Evolutionary conservation across 2,113 vertebrate species (phyloP), one percentile per base, ranked within the genome.

Genomic region (Choloepus hoffmanni): DNA sequence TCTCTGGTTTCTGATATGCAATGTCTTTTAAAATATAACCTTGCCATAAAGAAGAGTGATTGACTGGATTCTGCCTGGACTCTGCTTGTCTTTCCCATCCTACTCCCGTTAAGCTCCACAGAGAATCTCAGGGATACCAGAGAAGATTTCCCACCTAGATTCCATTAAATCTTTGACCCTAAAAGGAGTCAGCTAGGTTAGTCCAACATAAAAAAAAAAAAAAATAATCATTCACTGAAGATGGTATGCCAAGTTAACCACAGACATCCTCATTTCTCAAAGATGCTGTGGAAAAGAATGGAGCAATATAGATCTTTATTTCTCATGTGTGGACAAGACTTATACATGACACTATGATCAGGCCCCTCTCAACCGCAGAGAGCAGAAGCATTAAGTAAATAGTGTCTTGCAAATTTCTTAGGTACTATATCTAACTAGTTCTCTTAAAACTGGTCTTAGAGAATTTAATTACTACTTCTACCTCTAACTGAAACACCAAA

Each of bases 51-150:
- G 24, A 74, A 77, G n/a, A 13, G 36, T 36, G 15, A 74, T 33
- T 84, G 62, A 48, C 28, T 92, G 19, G 23, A 74, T 90, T 96
- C 58, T 89, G 73, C 12, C 18, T 92, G 19, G 23, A 74, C 87
- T 96, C 58, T 89, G 73, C 15, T 40, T 94, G 83, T 89, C 9
- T 50, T 84, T 21, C n/a, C 18, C 33, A 23, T 62, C 15, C 1
- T 81, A 7, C 33, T 91, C 48, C 21, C 5, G 7, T 82, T 78
- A n/a, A 86, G 5, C 2, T 84, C 50, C 30, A 86, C 58, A 76
- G 21, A 63, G 11, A 2, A 50, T 74, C 85, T 36, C 72, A 65
- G 13, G 60, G 77, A 74, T 87, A 43, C 78, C 30, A 85, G 33
- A 62, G 68, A 1, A 86, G 12, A 63, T 89, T 76, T 96, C 26